Evolutionary conservation across 2,113 vertebrate species (phyloP).

Genomic region (Notechis scutatus): DNA sequence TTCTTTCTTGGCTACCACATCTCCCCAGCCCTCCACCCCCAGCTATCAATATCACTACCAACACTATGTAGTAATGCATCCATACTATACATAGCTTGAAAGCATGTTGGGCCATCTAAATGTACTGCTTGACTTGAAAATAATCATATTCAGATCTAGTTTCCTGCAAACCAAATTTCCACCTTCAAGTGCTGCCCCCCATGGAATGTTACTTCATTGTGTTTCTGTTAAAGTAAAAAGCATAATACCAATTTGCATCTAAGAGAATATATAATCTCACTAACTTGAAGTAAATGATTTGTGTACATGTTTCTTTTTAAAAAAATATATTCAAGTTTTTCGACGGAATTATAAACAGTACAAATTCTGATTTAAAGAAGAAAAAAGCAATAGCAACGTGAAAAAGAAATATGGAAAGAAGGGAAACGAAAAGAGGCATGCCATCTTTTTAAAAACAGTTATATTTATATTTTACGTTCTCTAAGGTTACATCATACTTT

Average conservation of each 20-base stretch:
- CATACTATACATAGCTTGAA: neutral
- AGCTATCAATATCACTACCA: accelerated
- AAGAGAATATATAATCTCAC: neutral
- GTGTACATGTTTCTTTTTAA: conserved; percentile 18
- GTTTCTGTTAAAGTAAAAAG: neutral
- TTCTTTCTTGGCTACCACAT: neutral
- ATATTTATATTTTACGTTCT: neutral
- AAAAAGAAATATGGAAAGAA: neutral
- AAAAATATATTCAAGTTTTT: conserved; percentile 25
- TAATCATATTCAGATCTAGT: neutral
- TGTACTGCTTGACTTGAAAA: neutral
- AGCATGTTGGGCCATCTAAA: neutral
- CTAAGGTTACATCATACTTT: neutral
- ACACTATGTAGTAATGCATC: accelerated
- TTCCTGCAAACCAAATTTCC: neutral
- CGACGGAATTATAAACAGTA: neutral
- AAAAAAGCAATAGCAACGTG: neutral
- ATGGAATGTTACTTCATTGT: neutral
- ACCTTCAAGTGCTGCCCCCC: neutral
- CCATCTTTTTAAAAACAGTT: neutral
- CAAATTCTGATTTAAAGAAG: neutral
- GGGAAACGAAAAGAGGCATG: neutral
- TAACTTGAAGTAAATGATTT: neutral
- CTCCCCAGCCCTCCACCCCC: neutral
- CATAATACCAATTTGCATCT: neutral